Conservation (phyloP, 2,888 invertebrate genomes). For the Athalia cordata region DNA sequence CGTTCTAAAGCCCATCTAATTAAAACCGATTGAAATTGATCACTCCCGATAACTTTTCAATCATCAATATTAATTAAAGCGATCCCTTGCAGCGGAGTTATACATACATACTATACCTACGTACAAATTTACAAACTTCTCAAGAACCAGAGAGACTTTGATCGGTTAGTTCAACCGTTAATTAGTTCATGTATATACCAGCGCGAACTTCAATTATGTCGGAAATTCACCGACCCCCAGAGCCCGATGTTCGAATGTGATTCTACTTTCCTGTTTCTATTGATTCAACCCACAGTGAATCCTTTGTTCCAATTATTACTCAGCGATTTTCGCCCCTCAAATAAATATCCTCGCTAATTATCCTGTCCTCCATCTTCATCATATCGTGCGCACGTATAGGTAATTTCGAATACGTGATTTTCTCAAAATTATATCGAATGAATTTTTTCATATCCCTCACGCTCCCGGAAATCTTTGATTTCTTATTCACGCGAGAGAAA, state of each 20-base stretch:
- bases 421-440: too few relatives aligned
- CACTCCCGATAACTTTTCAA: constrained; percentile 60
- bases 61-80: constrained; percentile 67
- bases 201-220: neutral
- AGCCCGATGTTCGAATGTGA: constrained; percentile 7
- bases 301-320: constrained; percentile 35
- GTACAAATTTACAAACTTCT: constrained; percentile 62
- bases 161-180: constrained; percentile 30
- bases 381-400: too few relatives aligned
- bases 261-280: constrained; percentile 4
- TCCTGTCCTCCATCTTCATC: too few relatives aligned
- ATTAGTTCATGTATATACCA: constrained; percentile 30
- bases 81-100: neutral
- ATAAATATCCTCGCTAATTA: neutral
- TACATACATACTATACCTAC: neutral
- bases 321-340: neutral
- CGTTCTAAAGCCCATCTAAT: constrained; percentile 40
- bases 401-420: too few relatives aligned
- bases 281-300: constrained; percentile 20
- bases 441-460: too few relatives aligned
- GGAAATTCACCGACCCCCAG: too few relatives aligned
- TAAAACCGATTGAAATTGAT: constrained; percentile 63
- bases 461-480: too few relatives aligned
- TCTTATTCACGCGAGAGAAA: too few relatives aligned
- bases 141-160: constrained; percentile 24